These are phyloP conservation scores for Antrozous pallidus DNA, from an alignment of 2,797 vertebrate species.

Conservation along the genomic window DNA sequence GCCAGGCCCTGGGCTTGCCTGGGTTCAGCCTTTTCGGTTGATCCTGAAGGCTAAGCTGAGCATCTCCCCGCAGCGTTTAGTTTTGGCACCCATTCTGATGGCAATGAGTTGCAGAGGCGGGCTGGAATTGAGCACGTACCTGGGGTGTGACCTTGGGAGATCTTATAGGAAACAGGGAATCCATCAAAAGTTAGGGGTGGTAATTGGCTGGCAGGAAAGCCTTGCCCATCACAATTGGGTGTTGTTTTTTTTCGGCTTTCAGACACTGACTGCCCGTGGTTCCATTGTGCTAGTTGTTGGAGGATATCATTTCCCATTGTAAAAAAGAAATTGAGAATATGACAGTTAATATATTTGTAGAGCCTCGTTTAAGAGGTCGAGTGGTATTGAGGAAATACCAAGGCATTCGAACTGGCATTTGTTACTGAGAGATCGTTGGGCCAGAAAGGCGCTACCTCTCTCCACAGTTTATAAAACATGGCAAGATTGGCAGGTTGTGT, in stretches of 20 bases:
- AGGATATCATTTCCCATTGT: conserved; percentile 79
- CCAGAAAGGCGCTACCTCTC: conserved; percentile 78
- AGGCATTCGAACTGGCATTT: conserved; percentile 80
- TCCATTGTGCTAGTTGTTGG: conserved; percentile 71
- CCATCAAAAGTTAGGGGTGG: background rate
- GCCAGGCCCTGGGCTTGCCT: conserved; percentile 83
- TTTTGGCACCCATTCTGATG: conserved; percentile 13
- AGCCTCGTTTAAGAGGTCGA: conserved; percentile 80
- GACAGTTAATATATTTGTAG: conserved; percentile 84
- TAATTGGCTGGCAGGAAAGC: background rate
- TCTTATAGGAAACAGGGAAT: background rate
- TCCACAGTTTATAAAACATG: conserved; percentile 80
- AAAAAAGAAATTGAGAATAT: conserved; percentile 82
- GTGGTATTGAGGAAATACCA: conserved; percentile 79
- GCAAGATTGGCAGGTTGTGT: conserved; percentile 69
- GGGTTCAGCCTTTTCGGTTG: conserved; percentile 72
- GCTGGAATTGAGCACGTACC: background rate
- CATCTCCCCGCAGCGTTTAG: background rate
- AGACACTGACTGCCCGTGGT: conserved; percentile 65
- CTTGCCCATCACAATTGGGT: conserved; percentile 25
- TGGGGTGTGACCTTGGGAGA: background rate
- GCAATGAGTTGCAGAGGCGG: background rate
- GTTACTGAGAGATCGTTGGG: conserved; percentile 76
- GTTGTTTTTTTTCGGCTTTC: conserved; percentile 78
- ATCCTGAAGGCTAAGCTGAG: background rate